Base-by-base conservation (phyloP, 2,888 invertebrate genomes). In the Tetropium fuscum region DNA sequence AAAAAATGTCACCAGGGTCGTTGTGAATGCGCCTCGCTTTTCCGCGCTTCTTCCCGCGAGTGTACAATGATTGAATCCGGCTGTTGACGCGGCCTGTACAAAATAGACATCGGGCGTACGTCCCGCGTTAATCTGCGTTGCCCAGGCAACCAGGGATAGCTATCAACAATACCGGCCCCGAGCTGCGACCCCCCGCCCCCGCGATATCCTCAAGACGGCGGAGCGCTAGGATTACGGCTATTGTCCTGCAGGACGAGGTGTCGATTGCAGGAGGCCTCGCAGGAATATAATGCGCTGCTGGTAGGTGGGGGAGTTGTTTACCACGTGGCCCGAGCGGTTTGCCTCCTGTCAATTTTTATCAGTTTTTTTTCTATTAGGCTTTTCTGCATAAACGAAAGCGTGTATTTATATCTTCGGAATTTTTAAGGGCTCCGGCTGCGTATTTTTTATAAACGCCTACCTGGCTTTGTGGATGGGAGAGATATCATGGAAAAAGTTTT, bases 21-120 rank as follows among this genome's bases (percentile, higher is more conserved):
- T 36, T 51, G 51, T 40, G 51, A 51, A 51, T 40, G 18, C 51
- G 51, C 51, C 51, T n/a, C 27, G 30, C 40, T 22, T 47, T 8
- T 40, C 25, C 43, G 40, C 65, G 72, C 58, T 22, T 43, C 30
- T 56, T 51, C 19, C 32, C 64, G 18, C 34, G 81, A 81, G 64
- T 81, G 80, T 82, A 81, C 81, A 76, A 81, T 82, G 82, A 82
- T 82, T 82, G 81, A 81, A 81, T 81, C 78, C 73, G 67, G 71
- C 68, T 79, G 77, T 54, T 75, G 69, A 15, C 73, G 27, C 58
- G 20, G 78, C 72, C 73, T 81, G 82, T 82, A 82, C 80, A 82
- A 81, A 82, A 82, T 82, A 82, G 82, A 81, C 81, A 82, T 81
- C 81, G 81, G 81, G 81, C 80, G 78, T 79, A 78, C 80, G 80